Base-by-base conservation (phyloP, 2,888 invertebrate species). In the Stictocephala bisonia region DNA sequence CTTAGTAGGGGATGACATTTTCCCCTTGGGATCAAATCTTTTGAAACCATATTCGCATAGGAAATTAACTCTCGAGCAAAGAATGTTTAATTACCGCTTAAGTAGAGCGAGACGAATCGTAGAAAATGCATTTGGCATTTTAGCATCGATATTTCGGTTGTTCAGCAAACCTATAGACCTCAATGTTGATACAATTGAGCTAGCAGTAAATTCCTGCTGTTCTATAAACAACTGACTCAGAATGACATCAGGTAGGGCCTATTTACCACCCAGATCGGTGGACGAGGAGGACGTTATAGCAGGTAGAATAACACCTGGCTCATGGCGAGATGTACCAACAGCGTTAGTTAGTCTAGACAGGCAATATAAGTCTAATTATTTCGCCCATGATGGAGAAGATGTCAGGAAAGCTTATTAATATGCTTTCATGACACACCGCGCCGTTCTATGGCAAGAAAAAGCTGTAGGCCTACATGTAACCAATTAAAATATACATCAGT, bases 151-250 rank as follows among this genome's bases (percentile, higher is more conserved):
- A 44, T n/a, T n/a, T n/a, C n/a, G n/a, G n/a, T n/a, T n/a, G n/a
- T n/a, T n/a, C n/a, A n/a, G n/a, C n/a, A n/a, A n/a, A n/a, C n/a
- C n/a, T n/a, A n/a, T n/a, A n/a, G n/a, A n/a, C n/a, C n/a, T n/a
- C n/a, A n/a, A n/a, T n/a, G n/a, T n/a, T n/a, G n/a, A n/a, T n/a
- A n/a, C n/a, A n/a, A n/a, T n/a, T n/a, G n/a, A n/a, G n/a, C 44
- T 44, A n/a, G 44, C 56, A 64, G 27, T 69, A 18, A 53, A 40
- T 51, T 29, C 73, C 7, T 44, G 48, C 31, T 69, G 69, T 26
- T 31, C 73, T 20, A 51, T 69, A 51, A 51, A 51, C 31, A 69
- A 69, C 35, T 73, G 69, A 58, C 48, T 73, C 58, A 51, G 73
- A 44, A 51, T 70, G 48, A 73, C 70, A 15, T 35, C 44, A 31